A percentile compares a stretch with the other conserved stretches of the same genome.
These are phyloP conservation scores for Sipha maydis DNA, from an alignment of 2,888 invertebrate species.

Conservation along the genomic window DNA sequence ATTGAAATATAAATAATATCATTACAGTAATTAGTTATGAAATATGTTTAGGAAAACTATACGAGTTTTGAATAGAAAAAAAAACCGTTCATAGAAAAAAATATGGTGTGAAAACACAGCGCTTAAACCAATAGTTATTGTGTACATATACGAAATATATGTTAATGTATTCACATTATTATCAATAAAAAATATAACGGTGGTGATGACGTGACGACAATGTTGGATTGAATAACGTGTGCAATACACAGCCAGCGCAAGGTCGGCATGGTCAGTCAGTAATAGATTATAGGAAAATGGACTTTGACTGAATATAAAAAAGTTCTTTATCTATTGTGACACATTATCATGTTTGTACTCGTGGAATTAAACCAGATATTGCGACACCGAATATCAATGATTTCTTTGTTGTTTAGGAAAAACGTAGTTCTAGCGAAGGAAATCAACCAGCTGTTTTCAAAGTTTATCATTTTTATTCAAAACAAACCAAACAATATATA, in stretches of 20 bases:
- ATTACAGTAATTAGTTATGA: neutral
- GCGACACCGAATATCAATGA: neutral
- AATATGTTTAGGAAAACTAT: neutral
- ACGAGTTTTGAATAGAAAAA: neutral
- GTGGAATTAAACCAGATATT: neutral
- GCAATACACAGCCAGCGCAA: neutral
- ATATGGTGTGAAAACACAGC: neutral
- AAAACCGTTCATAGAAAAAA: neutral
- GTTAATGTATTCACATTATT: neutral
- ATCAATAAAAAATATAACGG: constrained; percentile 2
- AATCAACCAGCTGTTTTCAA: neutral
- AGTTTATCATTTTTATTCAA: too few relatives aligned
- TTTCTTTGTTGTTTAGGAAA: neutral
- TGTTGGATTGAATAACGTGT: neutral
- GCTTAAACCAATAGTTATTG: too few relatives aligned
- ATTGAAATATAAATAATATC: neutral
- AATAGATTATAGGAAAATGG: neutral
- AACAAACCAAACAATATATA: too few relatives aligned
- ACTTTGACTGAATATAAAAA: neutral
- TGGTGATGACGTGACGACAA: constrained; percentile 7
- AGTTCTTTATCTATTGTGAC: neutral
- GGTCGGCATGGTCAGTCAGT: neutral
- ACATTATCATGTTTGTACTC: neutral
- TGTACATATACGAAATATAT: too few relatives aligned
- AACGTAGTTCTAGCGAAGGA: neutral